These are phyloP conservation scores for Penelope pileata DNA, from an alignment of 2,113 vertebrate species.

Conservation along the genomic window DNA sequence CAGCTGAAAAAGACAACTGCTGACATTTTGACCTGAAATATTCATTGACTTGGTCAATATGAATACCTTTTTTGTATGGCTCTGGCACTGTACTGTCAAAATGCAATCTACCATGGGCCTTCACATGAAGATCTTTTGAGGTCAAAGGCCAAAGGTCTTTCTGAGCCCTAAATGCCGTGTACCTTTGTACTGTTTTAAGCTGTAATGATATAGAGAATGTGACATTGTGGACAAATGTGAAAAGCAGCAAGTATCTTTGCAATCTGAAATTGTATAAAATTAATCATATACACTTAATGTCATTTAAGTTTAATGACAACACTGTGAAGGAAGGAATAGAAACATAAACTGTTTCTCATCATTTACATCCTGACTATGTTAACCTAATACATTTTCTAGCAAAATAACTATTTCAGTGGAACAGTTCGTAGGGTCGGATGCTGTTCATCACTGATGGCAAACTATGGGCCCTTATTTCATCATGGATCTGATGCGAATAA, in stretches of 20 bases:
- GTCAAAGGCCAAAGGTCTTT: conserved; percentile 73
- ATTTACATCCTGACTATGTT: neutral
- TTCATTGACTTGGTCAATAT: conserved; percentile 62
- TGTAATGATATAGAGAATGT: conserved; percentile 40
- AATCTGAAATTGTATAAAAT: neutral
- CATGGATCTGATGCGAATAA: neutral
- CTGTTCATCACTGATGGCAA: neutral
- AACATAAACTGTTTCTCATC: neutral
- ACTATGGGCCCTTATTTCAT: neutral
- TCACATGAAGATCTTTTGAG: conserved; percentile 73
- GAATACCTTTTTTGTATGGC: conserved; percentile 74
- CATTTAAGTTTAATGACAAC: neutral
- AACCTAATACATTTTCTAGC: neutral
- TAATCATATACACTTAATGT: neutral
- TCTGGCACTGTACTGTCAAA: conserved; percentile 71
- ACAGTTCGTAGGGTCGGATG: neutral
- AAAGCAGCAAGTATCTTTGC: neutral
- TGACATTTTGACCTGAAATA: conserved; percentile 77
- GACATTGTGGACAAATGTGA: neutral
- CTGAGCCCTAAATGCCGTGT: conserved; percentile 53
- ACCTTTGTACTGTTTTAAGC: conserved; percentile 66
- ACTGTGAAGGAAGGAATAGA: neutral
- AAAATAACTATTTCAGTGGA: neutral
- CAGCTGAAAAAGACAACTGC: conserved; percentile 68
- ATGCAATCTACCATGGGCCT: conserved; percentile 73